Base-by-base conservation (phyloP, 2,113 vertebrate genomes). In the Calyptomena viridis region DNA sequence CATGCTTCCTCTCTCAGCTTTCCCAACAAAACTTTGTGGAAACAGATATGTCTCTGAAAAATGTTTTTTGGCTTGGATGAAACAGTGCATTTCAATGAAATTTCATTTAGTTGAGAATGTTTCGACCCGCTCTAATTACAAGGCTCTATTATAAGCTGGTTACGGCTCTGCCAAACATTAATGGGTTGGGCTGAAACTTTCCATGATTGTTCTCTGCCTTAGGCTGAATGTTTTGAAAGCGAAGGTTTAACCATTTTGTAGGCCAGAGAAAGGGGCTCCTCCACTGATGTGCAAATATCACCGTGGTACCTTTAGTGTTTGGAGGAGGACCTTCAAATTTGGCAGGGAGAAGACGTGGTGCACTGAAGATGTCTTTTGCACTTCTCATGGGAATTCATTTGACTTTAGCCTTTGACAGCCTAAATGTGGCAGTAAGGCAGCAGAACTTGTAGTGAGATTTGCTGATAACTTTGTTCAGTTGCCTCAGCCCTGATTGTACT, bases 61-160 rank as follows among this genome's bases (percentile, higher is more conserved):
- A 84, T 55, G 71, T 20, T 84, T 63, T 90, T 90, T 95, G 94
- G 76, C 86, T 94, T 81, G 64, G 83, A 74, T 52, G 76, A 78
- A 92, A 59, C 76, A 71, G 39, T 2, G 1, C 23, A 81, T 92
- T 93, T 96, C 30, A 27, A 67, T 89, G 85, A 95, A 92, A 93
- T 94, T 94, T 96, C 89, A 75, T 97, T 94, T 89, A 71, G 76
- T 47, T 86, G 80, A 87, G 75, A 93, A 84, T 84, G 89, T 93
- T 94, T 79, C 0, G 12, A 77, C 60, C 73, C 11, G 0, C 88
- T 97, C 59, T 97, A 90, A 96, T 94, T 94, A 93, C 83, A 92
- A 91, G 42, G 39, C 83, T 67, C 46, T 93, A n/a, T 59, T 92
- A 77, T 62, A 66, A 74, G 6, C 59, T 86, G 79, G 50, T 67